Conservation (phyloP, 2,113 vertebrate genomes). For the Nibea coibor region DNA sequence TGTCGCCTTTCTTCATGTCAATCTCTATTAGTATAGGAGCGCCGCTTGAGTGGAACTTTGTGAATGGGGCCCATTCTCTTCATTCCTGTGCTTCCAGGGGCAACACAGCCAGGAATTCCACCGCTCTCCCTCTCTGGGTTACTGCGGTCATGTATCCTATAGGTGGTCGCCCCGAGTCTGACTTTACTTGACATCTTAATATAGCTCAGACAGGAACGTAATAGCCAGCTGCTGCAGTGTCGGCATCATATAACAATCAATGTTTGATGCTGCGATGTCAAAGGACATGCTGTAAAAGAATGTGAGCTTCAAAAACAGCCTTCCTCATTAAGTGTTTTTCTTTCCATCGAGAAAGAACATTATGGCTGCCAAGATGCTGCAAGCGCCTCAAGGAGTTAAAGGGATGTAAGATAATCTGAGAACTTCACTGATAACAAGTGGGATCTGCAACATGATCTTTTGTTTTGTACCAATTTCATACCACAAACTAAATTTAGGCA, state of each 20-base stretch:
- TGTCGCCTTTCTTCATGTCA: conserved; percentile 77
- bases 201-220: conserved; percentile 2
- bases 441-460: neutral
- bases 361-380: neutral
- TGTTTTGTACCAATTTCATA: neutral
- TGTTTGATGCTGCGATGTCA: conserved; percentile 4
- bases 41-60: conserved; percentile 69
- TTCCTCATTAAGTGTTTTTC: conserved; percentile 30
- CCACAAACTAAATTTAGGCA: neutral
- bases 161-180: conserved; percentile 50
- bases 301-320: conserved; percentile 5
- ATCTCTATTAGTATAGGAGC: conserved; percentile 77
- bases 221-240: conserved; percentile 5
- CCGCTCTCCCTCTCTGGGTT: conserved; percentile 39
- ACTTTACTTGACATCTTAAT: conserved; percentile 61
- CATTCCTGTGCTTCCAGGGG: conserved; percentile 70
- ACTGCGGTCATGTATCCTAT: conserved; percentile 44
- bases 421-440: neutral
- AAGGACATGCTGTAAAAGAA: conserved; percentile 12
- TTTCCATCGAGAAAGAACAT: conserved; percentile 19
- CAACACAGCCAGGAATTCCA: conserved; percentile 72
- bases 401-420: neutral
- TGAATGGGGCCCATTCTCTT: conserved; percentile 81
- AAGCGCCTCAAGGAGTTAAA: neutral
- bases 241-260: neutral